A percentile compares a stretch with the other conserved stretches of the same genome.
phyloP scores from a whole-genome alignment of 2,113 vertebrate genomes.

The Bungarus multicinctus region DNA sequence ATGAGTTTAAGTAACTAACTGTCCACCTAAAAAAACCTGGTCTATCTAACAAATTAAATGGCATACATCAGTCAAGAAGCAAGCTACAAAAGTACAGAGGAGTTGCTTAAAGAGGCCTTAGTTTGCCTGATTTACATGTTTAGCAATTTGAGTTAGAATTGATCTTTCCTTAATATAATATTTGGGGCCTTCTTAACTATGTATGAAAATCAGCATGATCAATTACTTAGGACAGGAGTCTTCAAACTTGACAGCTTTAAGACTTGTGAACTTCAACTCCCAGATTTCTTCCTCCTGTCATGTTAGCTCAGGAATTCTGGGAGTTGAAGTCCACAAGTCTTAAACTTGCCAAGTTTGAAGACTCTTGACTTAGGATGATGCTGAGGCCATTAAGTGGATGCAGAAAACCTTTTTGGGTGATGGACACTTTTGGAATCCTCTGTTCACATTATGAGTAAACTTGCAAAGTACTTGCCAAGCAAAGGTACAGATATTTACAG shows the following conservation, averaged over 20 bases:
- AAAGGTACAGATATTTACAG: background rate
- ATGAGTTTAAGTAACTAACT: too few relatives aligned
- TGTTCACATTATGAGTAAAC: background rate
- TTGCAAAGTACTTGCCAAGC: background rate
- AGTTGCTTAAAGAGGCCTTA: background rate
- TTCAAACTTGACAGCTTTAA: too few relatives aligned
- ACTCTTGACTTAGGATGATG: background rate
- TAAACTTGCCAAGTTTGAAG: too few relatives aligned
- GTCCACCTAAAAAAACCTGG: background rate
- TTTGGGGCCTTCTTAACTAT: background rate
- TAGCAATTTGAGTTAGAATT: background rate
- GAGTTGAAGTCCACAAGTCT: too few relatives aligned
- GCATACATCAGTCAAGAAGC: background rate
- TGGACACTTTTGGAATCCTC: background rate
- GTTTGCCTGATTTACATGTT: background rate
- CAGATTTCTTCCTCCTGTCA: too few relatives aligned
- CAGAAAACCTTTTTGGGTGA: background rate
- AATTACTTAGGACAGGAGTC: background rate
- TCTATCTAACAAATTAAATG: background rate
- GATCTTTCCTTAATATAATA: background rate
- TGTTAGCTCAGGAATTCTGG: too few relatives aligned
- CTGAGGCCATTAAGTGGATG: background rate
- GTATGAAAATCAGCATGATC: background rate
- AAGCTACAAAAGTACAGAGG: background rate
- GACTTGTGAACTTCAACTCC: too few relatives aligned